Base-by-base conservation (phyloP, 2,797 vertebrate species). In the Hypotaenidia okinawae region DNA sequence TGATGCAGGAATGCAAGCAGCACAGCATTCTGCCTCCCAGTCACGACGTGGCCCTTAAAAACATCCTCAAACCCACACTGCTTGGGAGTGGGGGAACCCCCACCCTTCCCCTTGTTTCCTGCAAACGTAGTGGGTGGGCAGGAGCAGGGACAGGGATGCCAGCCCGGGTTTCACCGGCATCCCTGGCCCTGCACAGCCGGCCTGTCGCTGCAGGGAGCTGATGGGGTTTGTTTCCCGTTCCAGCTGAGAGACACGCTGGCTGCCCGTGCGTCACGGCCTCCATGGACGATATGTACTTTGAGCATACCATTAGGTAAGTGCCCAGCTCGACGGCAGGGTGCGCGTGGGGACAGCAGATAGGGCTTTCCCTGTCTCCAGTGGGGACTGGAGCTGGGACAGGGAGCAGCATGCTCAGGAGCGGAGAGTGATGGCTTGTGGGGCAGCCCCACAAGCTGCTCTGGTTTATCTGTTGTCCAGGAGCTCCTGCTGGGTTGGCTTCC, bases 211-310 rank as follows among this genome's bases (percentile, higher is more conserved):
- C 91, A 33, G 37, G 66, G 61, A 25, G 39, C 91, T 97, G 96
- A 98, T 51, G n/a, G 15, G 2, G 30, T 93, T 97, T 96, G 95
- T 93, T 97, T 89, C 61, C 66, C 90, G 27, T 91, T 91, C 35
- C 97, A 99, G 99, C 99, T 13, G 99, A 99, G 97, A 98, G 99
- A 94, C 99, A 99, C 4, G 99, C 99, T 0, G 98, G 99, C 93
- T 99, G 99, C 90, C 98, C 99, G 32, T 99, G 99, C 49, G 98
- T 99, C 97, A 99, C 99, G 0, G 99, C 99, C 25, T 99, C 99
- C 22, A 99, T 99, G 98, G 99, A 99, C 22, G 99, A 99, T 92
- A 99, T 99, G 97, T 98, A 99, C 97, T 99, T 99, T 95, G 99
- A 99, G 96, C 99, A 99, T 67, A 99, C 99, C 52, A 99, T 99